phyloP scores from a whole-genome alignment of 2,113 vertebrate genomes.

The Oreamnos americanus region DNA sequence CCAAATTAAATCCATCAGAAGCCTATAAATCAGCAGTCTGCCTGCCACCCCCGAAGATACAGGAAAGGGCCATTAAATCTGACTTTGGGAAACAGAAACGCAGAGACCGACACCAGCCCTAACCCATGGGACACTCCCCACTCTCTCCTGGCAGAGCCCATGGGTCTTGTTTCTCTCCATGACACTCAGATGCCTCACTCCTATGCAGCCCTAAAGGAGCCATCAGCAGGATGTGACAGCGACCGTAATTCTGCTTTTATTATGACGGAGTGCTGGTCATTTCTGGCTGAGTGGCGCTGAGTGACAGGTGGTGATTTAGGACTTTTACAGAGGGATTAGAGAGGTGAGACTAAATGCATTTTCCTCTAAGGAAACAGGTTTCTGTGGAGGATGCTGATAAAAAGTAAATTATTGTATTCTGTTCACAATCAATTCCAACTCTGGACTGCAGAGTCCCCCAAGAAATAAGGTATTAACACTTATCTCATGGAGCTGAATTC shows the following conservation, averaged over 20 bases:
- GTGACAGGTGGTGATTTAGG: constrained; percentile 73
- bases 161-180: background rate
- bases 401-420: constrained; percentile 80
- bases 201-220: constrained; percentile 61
- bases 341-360: constrained; percentile 70
- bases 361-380: constrained; percentile 73
- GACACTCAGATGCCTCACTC: background rate
- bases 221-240: constrained; percentile 42
- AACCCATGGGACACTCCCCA: background rate
- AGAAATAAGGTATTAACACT: constrained; percentile 77
- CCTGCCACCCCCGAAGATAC: background rate
- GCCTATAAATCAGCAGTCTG: background rate
- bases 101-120: background rate
- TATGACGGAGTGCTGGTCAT: constrained; percentile 40
- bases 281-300: constrained; percentile 73
- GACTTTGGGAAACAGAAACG: background rate
- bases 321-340: constrained; percentile 65
- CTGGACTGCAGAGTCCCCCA: constrained; percentile 66
- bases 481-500: constrained; percentile 66
- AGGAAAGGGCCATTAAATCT: background rate
- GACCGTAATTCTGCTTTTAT: constrained; percentile 58
- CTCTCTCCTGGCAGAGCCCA: fast-evolving
- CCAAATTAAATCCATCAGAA: background rate
- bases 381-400: constrained; percentile 80
- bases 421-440: constrained; percentile 76